Conservation (phyloP, 2,797 vertebrate species). For the Sebastes nivosus region DNA sequence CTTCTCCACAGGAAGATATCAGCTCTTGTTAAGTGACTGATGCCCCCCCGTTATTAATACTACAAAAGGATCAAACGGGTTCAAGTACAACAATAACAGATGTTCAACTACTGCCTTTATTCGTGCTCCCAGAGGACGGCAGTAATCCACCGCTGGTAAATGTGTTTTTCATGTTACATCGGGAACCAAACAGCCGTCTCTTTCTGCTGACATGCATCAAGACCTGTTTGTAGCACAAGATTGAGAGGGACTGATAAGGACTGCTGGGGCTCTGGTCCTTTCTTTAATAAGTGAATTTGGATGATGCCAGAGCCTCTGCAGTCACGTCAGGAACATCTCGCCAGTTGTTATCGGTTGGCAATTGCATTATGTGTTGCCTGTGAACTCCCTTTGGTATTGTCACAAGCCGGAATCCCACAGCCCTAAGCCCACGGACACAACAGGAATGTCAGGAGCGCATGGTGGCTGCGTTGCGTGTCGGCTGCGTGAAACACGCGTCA, state of each 20-base stretch:
- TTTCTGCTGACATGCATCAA: not conserved
- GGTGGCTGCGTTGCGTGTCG: too few species aligned
- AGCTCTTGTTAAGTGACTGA: not conserved
- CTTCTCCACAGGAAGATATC: not conserved
- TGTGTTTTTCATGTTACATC: constrained; percentile 4
- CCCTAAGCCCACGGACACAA: not conserved
- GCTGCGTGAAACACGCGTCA: too few species aligned
- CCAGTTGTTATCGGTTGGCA: constrained; percentile 38
- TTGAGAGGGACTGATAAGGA: constrained; percentile 55
- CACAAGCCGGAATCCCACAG: constrained; percentile 9
- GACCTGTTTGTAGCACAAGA: constrained; percentile 44
- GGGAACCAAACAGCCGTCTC: not conserved
- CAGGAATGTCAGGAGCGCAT: too few species aligned
- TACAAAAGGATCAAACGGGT: not conserved
- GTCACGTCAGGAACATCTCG: constrained; percentile 50
- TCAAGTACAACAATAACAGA: not conserved
- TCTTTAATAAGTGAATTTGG: constrained; percentile 60
- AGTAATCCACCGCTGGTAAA: not conserved
- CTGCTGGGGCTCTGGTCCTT: constrained; percentile 47
- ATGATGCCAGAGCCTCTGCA: constrained; percentile 26
- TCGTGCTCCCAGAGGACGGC: not conserved
- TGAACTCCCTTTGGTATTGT: constrained; percentile 37
- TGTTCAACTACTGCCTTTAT: not conserved
- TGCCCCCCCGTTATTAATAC: not conserved
- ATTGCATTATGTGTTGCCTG: constrained; percentile 45